Conservation (phyloP, 2,888 invertebrate genomes). For the Portevinia maculata region DNA sequence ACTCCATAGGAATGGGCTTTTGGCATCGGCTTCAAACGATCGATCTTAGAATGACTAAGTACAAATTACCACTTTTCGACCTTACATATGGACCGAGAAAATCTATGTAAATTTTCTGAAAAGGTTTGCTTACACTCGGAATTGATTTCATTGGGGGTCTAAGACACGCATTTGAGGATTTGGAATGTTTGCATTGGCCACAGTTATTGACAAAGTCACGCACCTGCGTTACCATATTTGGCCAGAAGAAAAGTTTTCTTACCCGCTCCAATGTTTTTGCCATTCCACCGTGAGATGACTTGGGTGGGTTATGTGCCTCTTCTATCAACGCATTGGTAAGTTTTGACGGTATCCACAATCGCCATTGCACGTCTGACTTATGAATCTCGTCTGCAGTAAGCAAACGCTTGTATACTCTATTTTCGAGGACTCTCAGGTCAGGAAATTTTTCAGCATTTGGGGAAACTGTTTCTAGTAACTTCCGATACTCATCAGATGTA, state of each 20-base stretch:
- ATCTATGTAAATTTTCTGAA: no score
- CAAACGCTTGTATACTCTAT: neutral
- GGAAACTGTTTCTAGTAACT: neutral
- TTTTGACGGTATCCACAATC: neutral
- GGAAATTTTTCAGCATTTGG: neutral
- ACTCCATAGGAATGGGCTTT: neutral
- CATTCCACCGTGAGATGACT: conserved; percentile 5
- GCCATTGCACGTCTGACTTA: neutral
- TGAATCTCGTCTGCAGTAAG: neutral
- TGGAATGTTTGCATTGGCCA: neutral
- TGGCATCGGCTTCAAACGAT: neutral
- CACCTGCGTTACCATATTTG: no score
- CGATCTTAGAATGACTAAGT: neutral
- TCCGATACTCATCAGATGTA: neutral
- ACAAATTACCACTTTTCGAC: no score
- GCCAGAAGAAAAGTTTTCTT: neutral
- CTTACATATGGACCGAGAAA: no score
- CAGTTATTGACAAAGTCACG: neutral
- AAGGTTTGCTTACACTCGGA: no score
- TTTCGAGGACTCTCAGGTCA: neutral
- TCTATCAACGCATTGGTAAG: neutral
- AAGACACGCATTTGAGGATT: no score
- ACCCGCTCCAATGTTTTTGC: neutral
- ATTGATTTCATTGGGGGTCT: no score
- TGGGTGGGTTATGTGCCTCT: conserved; percentile 1